These are phyloP conservation scores for Solenopsis fugax DNA, from an alignment of 1,140 invertebrate genomes.

Conservation along the genomic window DNA sequence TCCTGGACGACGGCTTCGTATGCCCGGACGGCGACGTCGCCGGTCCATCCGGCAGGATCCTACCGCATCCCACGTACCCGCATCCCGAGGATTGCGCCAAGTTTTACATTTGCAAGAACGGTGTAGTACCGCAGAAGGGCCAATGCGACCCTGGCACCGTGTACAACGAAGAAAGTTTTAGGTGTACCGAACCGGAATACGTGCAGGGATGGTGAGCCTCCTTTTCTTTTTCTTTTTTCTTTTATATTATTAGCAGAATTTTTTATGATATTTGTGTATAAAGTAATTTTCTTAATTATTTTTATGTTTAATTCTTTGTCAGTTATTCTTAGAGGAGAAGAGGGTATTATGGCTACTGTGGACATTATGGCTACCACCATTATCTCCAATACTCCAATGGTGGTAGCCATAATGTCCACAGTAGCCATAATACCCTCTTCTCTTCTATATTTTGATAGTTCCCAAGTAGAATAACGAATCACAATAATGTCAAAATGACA, in stretches of 20 bases:
- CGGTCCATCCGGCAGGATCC: constrained; percentile 90
- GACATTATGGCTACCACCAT: no score
- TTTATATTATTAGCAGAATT: not conserved
- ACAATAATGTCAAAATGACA: no score
- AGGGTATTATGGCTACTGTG: no score
- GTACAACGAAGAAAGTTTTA: constrained; percentile 93
- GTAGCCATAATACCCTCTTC: no score
- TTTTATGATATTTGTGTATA: not conserved
- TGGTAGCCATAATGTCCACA: no score
- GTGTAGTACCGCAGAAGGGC: constrained; percentile 91
- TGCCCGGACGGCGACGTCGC: constrained; percentile 91
- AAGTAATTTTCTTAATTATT: not conserved
- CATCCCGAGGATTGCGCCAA: constrained; percentile 94
- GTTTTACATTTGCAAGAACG: constrained; percentile 94
- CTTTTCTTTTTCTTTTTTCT: not conserved
- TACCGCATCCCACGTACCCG: constrained; percentile 93
- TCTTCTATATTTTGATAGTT: no score
- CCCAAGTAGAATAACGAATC: no score
- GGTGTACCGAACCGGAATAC: constrained; percentile 93
- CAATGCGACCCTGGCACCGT: constrained; percentile 92
- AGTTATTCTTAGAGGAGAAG: no score
- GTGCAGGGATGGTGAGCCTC: constrained; percentile 93
- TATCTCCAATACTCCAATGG: no score
- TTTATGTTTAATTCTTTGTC: not conserved
- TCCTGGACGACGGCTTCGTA: constrained; percentile 91